A percentile compares a stretch with the other conserved stretches of the same genome.
Evolutionary conservation across 2,113 vertebrate genomes (phyloP).

Genomic region (Callipepla californica): DNA sequence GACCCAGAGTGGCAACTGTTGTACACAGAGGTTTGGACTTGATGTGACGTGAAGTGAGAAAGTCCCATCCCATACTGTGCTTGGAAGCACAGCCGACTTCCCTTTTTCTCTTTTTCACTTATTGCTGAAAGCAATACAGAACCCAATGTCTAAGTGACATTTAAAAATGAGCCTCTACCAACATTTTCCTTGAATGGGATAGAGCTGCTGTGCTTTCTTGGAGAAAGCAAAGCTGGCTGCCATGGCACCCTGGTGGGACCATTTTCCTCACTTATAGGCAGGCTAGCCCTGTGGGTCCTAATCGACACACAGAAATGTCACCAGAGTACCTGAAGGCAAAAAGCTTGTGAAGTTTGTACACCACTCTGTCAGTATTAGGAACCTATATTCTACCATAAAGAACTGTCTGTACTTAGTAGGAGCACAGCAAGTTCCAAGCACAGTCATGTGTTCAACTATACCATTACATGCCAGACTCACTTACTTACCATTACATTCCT

Average conservation of each 20-base stretch:
- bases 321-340: neutral
- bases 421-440: neutral
- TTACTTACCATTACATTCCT: neutral
- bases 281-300: neutral
- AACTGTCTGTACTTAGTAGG: neutral
- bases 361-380: neutral
- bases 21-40: neutral
- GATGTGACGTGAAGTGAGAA: neutral
- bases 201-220: neutral
- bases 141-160: neutral
- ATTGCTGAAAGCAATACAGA: neutral
- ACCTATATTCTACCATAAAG: neutral
- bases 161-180: neutral
- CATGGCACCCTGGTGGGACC: neutral
- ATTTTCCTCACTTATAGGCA: neutral
- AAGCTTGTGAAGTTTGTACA: neutral
- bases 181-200: neutral
- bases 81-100: neutral
- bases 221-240: neutral
- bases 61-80: neutral
- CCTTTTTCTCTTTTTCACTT: neutral
- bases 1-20: neutral
- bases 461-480: neutral
- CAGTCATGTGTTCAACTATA: accelerated
- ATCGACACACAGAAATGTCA: neutral